Evolutionary conservation across 2,888 invertebrate genomes (phyloP).

Genomic region (Automeris io): DNA sequence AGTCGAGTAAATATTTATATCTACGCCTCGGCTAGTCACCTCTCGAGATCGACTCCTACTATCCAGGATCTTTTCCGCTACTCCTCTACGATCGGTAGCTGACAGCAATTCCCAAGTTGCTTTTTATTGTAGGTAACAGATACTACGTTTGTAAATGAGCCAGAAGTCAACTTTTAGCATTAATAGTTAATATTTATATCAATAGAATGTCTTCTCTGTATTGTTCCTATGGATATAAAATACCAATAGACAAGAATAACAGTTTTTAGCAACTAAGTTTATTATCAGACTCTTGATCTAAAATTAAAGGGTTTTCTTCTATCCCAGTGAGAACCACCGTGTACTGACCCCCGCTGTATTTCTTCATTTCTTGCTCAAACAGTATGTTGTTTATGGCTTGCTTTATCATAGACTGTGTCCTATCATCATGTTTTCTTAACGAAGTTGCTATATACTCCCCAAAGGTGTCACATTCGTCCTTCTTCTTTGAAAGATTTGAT

Average conservation of each 20-base stretch:
- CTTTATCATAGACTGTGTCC: constrained; percentile 63
- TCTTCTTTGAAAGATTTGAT: constrained; percentile 40
- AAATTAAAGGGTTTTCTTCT: constrained; percentile 50
- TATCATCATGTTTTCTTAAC: constrained; percentile 59
- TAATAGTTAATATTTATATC: no score
- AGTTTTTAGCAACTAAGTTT: neutral
- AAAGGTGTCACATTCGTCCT: constrained; percentile 65
- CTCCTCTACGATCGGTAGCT: no score
- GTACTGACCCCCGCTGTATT: constrained; percentile 42
- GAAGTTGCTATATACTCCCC: constrained; percentile 66
- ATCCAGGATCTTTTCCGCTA: no score
- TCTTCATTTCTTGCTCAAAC: constrained; percentile 69
- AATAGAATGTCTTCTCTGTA: no score
- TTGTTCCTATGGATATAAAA: no score
- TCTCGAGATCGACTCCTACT: no score
- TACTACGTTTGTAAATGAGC: no score
- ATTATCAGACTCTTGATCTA: constrained; percentile 22
- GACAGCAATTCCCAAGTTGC: no score
- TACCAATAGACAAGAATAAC: neutral
- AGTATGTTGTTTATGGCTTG: constrained; percentile 67
- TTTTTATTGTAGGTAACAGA: no score
- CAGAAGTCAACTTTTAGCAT: no score
- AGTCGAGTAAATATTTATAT: no score
- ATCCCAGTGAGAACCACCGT: constrained; percentile 35
- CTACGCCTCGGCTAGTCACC: no score